phyloP scores from a whole-genome alignment of 2,113 vertebrate genomes.

The Sturnus vulgaris region DNA sequence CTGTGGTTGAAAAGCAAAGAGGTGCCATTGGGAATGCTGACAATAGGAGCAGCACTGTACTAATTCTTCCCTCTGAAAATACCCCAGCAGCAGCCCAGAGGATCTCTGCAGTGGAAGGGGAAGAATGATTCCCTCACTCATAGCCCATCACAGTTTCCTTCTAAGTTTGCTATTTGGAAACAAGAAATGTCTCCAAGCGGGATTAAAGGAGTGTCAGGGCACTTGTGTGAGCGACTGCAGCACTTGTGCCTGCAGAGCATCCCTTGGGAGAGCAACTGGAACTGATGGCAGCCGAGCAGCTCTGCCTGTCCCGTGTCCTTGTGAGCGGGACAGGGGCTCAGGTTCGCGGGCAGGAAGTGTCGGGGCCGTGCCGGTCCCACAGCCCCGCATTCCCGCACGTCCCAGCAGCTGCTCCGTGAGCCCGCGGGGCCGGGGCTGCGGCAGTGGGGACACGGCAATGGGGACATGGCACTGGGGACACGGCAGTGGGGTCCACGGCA shows the following conservation, averaged over 20 bases:
- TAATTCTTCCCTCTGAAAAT: background rate
- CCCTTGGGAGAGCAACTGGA: background rate
- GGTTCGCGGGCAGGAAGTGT: background rate
- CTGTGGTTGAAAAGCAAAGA: background rate
- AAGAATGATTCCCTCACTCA: background rate
- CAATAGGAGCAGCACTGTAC: background rate
- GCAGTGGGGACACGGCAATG: no score
- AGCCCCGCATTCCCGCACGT: background rate
- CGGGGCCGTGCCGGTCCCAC: no score
- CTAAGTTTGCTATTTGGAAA: background rate
- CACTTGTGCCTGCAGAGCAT: background rate
- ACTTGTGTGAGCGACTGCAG: background rate
- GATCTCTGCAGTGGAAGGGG: background rate
- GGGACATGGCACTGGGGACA: no score
- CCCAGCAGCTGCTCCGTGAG: background rate
- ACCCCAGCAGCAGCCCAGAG: background rate
- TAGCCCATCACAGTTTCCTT: background rate
- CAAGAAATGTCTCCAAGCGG: background rate
- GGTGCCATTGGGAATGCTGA: background rate
- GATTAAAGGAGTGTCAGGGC: background rate
- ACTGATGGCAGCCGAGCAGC: background rate
- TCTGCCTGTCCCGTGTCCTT: background rate
- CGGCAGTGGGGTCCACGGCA: no score
- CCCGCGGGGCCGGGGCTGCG: background rate
- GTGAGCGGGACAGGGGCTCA: rapidly evolving